These are phyloP conservation scores for Zapus hudsonius DNA, from an alignment of 2,113 vertebrate species.

Conservation along the genomic window DNA sequence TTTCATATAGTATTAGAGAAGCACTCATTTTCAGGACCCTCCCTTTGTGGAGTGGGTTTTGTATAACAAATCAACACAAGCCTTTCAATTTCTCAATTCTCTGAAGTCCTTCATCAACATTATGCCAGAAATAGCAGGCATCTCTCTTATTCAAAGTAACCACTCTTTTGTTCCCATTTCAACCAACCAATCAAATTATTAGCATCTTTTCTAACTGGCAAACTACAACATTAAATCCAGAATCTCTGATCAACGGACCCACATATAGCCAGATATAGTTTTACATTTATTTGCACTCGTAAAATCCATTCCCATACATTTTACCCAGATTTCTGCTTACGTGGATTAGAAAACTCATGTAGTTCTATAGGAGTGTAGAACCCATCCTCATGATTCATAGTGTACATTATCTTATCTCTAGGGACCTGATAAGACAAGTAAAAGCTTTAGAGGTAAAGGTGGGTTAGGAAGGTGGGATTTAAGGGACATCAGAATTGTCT, in stretches of 20 bases:
- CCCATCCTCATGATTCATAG: not conserved
- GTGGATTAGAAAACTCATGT: not conserved
- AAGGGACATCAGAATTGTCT: not conserved
- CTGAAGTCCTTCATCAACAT: not conserved
- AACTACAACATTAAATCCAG: not conserved
- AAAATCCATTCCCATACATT: not conserved
- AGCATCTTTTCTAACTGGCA: not conserved
- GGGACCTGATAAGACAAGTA: not conserved
- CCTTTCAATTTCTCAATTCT: not conserved
- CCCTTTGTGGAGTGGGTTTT: not conserved
- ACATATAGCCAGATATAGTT: not conserved
- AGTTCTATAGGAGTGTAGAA: not conserved
- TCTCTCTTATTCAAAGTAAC: not conserved
- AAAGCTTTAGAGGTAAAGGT: not conserved
- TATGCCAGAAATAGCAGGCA: not conserved
- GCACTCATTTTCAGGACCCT: not conserved
- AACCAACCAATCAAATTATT: not conserved
- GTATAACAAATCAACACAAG: not conserved
- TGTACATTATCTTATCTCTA: not conserved
- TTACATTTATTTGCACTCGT: not conserved
- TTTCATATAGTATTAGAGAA: not conserved
- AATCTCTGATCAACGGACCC: not conserved
- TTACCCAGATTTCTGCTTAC: not conserved
- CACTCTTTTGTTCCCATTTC: not conserved
- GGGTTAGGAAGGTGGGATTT: no score